A percentile compares a stretch with the other conserved stretches of the same genome.
These are phyloP conservation scores for Zaprionus capensis DNA, from an alignment of 1,140 invertebrate genomes.

Conservation along the genomic window DNA sequence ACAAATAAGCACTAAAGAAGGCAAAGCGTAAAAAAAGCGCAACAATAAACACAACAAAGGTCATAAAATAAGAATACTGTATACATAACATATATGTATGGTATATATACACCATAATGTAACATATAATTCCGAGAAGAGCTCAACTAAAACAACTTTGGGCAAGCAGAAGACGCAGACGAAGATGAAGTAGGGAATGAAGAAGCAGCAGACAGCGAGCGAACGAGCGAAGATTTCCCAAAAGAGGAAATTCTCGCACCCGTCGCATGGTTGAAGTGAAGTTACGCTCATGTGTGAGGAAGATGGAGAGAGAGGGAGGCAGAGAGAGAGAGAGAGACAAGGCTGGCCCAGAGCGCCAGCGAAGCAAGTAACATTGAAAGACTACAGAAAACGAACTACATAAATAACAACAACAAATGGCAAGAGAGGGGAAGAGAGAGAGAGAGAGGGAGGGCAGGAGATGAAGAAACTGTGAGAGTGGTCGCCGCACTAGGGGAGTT, in stretches of 20 bases:
- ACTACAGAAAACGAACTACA: slow-evolving; percentile 36
- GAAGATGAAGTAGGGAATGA: not conserved
- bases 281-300: not conserved
- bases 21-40: slow-evolving; percentile 13
- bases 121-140: slow-evolving; percentile 60
- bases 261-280: not conserved
- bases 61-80: slow-evolving; percentile 50
- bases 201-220: not conserved
- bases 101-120: slow-evolving; percentile 17
- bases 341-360: not conserved
- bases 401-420: slow-evolving; percentile 30
- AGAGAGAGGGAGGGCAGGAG: not conserved
- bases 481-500: not conserved
- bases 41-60: slow-evolving; percentile 29
- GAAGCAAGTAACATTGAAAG: slow-evolving; percentile 36
- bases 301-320: not conserved
- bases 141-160: slow-evolving; percentile 35
- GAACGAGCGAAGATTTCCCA: slow-evolving; percentile 8
- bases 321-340: too few species aligned
- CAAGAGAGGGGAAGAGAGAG: not conserved
- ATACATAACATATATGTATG: slow-evolving; percentile 21
- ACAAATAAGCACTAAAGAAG: slow-evolving; percentile 37
- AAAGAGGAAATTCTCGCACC: slow-evolving; percentile 15
- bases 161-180: slow-evolving; percentile 20
- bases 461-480: not conserved